Percentiles rank a stretch among this genome's conserved stretches.
phyloP scores from a whole-genome alignment of 2,888 invertebrate species.

The Tenodera sinensis region DNA sequence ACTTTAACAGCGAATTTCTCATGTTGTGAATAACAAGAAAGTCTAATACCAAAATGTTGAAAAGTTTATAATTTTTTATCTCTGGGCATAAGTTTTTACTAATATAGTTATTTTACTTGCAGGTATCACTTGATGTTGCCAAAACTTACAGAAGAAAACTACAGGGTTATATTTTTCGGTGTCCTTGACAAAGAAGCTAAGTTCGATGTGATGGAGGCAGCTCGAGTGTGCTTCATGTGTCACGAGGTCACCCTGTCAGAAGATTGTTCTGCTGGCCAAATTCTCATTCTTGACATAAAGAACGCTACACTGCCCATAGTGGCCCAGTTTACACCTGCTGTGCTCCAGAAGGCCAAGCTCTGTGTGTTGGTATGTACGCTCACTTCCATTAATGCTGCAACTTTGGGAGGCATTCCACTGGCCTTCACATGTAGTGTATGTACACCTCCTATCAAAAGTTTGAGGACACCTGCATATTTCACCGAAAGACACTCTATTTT shows the following conservation, averaged over 20 bases:
- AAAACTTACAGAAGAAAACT: not conserved
- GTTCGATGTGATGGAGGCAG: not conserved
- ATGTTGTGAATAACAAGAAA: too few species aligned
- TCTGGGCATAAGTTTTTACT: too few species aligned
- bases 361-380: not conserved
- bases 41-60: too few species aligned
- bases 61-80: too few species aligned
- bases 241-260: not conserved
- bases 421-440: too few species aligned
- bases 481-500: too few species aligned
- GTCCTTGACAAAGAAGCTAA: not conserved
- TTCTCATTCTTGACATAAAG: not conserved
- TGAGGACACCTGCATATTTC: too few species aligned
- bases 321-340: not conserved
- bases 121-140: not conserved
- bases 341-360: not conserved
- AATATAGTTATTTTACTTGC: not conserved
- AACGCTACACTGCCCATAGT: not conserved
- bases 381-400: too few species aligned
- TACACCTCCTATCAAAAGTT: too few species aligned
- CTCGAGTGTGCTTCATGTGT: not conserved
- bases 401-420: too few species aligned
- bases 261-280: not conserved
- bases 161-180: not conserved
- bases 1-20: too few species aligned